Evolutionary conservation across 2,113 vertebrate species (phyloP).

Genomic region (Apaloderma vittatum): DNA sequence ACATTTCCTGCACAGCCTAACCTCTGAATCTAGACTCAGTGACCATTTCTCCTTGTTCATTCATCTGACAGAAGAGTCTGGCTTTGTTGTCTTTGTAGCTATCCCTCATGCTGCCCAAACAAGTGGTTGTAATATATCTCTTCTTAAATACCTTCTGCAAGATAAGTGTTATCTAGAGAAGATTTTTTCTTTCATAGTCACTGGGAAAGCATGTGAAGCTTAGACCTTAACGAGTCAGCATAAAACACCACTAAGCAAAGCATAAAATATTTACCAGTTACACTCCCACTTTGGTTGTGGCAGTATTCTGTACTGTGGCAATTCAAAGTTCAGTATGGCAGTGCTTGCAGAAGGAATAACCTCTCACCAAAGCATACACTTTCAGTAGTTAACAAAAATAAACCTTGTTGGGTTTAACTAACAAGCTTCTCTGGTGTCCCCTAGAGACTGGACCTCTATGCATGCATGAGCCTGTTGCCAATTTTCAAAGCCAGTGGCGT

Average conservation of each 20-base stretch:
- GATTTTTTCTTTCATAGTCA: background rate
- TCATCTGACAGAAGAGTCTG: background rate
- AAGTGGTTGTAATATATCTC: background rate
- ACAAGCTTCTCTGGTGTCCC: background rate
- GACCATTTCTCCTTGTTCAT: background rate
- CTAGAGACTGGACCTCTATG: background rate
- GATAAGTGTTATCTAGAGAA: background rate
- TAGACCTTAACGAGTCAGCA: background rate
- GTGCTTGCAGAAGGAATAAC: background rate
- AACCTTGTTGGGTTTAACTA: background rate
- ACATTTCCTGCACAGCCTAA: background rate
- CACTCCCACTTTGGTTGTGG: background rate
- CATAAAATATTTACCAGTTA: background rate
- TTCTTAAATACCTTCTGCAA: background rate
- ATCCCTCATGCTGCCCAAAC: background rate
- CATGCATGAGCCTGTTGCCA: background rate
- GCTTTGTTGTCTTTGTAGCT: background rate
- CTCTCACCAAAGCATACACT: background rate
- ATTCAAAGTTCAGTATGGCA: background rate
- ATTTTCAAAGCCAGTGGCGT: background rate
- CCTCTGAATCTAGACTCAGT: background rate
- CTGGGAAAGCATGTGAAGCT: background rate
- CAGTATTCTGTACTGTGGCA: background rate
- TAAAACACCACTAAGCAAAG: background rate
- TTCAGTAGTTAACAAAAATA: background rate